A percentile compares a stretch with the other conserved stretches of the same genome.
These are phyloP conservation scores for Gopherus evgoodei DNA, from an alignment of 2,113 vertebrate species.

Conservation along the genomic window DNA sequence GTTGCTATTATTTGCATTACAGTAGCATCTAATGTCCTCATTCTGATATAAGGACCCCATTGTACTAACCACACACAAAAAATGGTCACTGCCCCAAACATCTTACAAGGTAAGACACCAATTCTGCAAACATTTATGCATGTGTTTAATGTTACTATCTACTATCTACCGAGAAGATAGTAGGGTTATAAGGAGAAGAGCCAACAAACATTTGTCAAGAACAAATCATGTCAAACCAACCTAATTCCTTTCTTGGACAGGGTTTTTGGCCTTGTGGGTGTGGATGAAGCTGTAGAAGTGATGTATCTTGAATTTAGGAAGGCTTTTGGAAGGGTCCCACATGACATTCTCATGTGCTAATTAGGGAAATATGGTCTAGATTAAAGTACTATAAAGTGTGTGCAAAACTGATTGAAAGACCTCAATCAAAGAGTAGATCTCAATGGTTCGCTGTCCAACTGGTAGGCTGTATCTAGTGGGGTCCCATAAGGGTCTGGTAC, in stretches of 20 bases:
- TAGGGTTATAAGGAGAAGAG: not conserved
- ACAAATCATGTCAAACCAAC: not conserved
- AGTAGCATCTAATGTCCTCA: not conserved
- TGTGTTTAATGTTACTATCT: accelerated
- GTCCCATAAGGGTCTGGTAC: not conserved
- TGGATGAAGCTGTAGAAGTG: not conserved
- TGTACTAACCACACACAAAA: not conserved
- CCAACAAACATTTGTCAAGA: not conserved
- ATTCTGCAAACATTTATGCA: not conserved
- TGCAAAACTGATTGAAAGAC: not conserved
- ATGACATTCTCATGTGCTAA: too few species aligned
- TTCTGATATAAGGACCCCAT: not conserved
- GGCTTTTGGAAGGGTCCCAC: not conserved
- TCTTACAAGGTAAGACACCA: not conserved
- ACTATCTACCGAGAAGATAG: not conserved
- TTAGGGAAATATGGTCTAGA: not conserved
- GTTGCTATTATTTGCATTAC: not conserved
- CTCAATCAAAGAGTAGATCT: not conserved
- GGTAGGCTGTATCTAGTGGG: not conserved
- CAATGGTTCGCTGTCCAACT: not conserved
- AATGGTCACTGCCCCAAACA: not conserved
- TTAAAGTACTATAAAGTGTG: not conserved
- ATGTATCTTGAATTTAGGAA: not conserved
- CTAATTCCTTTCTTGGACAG: not conserved
- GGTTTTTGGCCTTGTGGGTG: not conserved